A percentile compares a stretch with the other conserved stretches of the same genome.
Conservation (phyloP, 2,797 vertebrate genomes). For the Rhinella marina region DNA sequence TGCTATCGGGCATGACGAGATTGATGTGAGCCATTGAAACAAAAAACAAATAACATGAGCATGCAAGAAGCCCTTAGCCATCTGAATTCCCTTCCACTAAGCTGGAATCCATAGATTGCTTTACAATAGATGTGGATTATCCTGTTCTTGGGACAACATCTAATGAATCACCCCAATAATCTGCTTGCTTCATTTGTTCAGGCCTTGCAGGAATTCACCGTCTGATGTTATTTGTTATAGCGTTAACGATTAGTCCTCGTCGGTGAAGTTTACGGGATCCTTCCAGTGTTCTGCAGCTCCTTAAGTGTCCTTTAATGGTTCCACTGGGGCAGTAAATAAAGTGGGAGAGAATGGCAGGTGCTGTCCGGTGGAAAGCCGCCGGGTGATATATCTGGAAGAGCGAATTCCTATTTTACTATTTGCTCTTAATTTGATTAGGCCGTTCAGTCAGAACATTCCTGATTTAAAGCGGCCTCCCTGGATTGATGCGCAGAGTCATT, state of each 20-base stretch:
- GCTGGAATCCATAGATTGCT: constrained; percentile 8
- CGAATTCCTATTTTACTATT: constrained; percentile 46
- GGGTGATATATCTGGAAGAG: constrained; percentile 36
- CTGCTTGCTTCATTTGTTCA: constrained; percentile 23
- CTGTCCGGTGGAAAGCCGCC: constrained; percentile 12
- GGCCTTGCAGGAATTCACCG: neutral
- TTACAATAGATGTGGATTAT: neutral
- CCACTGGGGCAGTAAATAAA: constrained; percentile 41
- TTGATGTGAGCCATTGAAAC: too few species aligned
- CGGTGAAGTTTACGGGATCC: constrained; percentile 31
- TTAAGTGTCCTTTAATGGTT: constrained; percentile 48
- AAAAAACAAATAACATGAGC: neutral
- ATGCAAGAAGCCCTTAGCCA: neutral
- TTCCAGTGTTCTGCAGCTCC: constrained; percentile 36
- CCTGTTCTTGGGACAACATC: neutral
- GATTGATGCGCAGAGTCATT: constrained; percentile 33
- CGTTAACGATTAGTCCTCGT: constrained; percentile 31
- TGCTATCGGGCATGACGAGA: too few species aligned
- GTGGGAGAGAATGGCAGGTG: constrained; percentile 42
- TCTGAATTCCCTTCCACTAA: neutral
- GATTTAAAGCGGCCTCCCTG: constrained; percentile 42
- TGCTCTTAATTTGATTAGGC: constrained; percentile 56
- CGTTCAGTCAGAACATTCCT: constrained; percentile 39
- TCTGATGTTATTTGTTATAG: constrained; percentile 43
- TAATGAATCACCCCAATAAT: constrained; percentile 22